Evolutionary conservation across 1,140 invertebrate species (phyloP), one percentile per base, ranked within the genome.

Genomic region (Octopus sinensis): DNA sequence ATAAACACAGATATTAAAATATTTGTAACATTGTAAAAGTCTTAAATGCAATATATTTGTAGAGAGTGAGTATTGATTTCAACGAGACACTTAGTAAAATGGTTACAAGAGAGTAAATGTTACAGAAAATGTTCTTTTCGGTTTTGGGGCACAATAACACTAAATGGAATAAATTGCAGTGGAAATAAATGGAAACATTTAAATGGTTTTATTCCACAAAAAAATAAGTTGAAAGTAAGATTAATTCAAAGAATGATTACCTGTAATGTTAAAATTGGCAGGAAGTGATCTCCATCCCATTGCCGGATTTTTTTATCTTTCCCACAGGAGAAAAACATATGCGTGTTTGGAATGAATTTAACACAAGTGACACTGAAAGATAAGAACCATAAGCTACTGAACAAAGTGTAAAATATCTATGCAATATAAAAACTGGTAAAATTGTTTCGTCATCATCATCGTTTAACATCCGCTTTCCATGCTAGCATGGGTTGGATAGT

Each of bases 261-360:
- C 90, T 95, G 93, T n/a, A 99, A 90, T 0, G 96, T 97, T 9
- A 95, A 91, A 80, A 98, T 96, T 91, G 96, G 96, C 86, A 97
- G 93, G 89, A 96, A 99, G 79, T 92, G 95, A 89, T 99, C 97
- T 1, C 93, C 97, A 92, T 99, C 98, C 97, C 98, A 99, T 90
- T 99, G 94, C 90, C 98, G 98, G 0, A 99, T 80, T 81, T 94
- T 95, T 4, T 96, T 96, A 91, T 99, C 98, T 91, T 96, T 98
- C 0, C 96, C 95, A 81, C 94, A 94, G 4, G 96, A 95, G 89
- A 99, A 99, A 87, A 99, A 95, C 87, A 97, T 93, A 91, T 99
- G 96, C 6, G 98, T 98, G 82, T 94, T 94, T 0, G 96, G 94
- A 17, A 98, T 93, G 88, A 99, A 99, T 86, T 94, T 93, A 5